Percentiles rank a stretch among this genome's conserved stretches.
phyloP scores from a whole-genome alignment of 1,140 invertebrate species.

The Ceratosolen solmsi region DNA sequence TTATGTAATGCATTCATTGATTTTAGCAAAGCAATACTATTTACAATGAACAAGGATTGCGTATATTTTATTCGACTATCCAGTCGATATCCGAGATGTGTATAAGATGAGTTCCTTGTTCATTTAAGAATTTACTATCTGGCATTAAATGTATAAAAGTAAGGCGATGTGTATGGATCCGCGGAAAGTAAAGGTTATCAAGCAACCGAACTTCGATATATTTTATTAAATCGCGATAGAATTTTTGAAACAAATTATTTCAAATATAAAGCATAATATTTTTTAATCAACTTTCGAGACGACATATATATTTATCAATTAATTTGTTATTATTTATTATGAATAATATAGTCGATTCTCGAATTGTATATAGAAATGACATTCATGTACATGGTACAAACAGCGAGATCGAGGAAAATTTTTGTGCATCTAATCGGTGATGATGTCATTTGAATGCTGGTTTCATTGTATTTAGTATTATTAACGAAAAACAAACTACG shows the following conservation, averaged over 20 bases:
- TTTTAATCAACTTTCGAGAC: slow-evolving; percentile 11
- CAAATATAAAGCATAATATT: background rate
- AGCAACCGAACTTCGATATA: slow-evolving; percentile 31
- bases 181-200: background rate
- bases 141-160: slow-evolving; percentile 28
- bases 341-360: slow-evolving; percentile 22
- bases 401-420: slow-evolving; percentile 30
- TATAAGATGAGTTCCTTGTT: slow-evolving; percentile 13
- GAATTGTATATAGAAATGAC: slow-evolving; percentile 39
- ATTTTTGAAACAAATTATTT: slow-evolving; percentile 9
- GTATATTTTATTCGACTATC: slow-evolving; percentile 9
- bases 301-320: slow-evolving; percentile 35
- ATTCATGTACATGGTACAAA: slow-evolving; percentile 34
- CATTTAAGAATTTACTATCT: slow-evolving; percentile 2
- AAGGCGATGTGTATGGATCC: background rate
- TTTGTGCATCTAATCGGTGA: slow-evolving; percentile 35
- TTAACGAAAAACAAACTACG: slow-evolving; percentile 68
- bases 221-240: slow-evolving; percentile 44
- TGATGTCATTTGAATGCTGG: slow-evolving; percentile 60
- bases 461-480: slow-evolving; percentile 69
- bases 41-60: background rate
- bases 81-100: background rate
- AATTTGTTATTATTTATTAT: slow-evolving; percentile 45
- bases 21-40: slow-evolving; percentile 18
- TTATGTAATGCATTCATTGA: slow-evolving; percentile 55